Conservation (phyloP, 1,140 invertebrate species). For the Drosophila trapezifrons region DNA sequence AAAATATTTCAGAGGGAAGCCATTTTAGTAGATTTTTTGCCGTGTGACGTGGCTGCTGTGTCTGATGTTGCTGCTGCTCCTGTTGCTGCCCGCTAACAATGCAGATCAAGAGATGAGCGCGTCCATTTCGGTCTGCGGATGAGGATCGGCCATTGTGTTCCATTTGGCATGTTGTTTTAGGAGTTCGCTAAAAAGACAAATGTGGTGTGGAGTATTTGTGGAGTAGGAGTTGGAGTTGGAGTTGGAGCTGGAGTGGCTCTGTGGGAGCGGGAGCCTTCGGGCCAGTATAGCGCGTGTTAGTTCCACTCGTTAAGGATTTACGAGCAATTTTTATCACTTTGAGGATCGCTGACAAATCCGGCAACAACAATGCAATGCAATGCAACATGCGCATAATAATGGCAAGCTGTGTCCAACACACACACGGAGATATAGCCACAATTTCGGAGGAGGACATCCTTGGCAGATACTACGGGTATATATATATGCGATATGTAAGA, state of each 20-base stretch:
- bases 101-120: constrained; percentile 82
- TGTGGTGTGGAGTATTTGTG: constrained; percentile 53
- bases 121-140: constrained; percentile 68
- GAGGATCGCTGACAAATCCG: constrained; percentile 84
- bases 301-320: constrained; percentile 84
- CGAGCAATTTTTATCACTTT: constrained; percentile 84
- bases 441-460: constrained; percentile 19
- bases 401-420: constrained; percentile 64
- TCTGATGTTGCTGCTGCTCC: constrained; percentile 12
- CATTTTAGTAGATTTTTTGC: constrained; percentile 3
- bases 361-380: constrained; percentile 73
- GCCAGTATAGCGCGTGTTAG: constrained; percentile 72
- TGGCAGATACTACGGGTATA: not conserved
- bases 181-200: constrained; percentile 74
- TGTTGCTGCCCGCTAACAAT: constrained; percentile 65
- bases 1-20: too few relatives aligned
- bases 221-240: constrained; percentile 9
- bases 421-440: not conserved
- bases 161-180: constrained; percentile 69
- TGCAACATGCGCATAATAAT: constrained; percentile 80
- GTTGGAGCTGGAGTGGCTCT: not conserved
- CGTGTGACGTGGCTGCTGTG: constrained; percentile 23
- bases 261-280: constrained; percentile 7
- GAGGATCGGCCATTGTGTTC: constrained; percentile 77
- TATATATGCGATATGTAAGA: constrained; percentile 31